Evolutionary conservation across 2,888 invertebrate species (phyloP), one percentile per base, ranked within the genome.

Genomic region (Euplexia lucipara): DNA sequence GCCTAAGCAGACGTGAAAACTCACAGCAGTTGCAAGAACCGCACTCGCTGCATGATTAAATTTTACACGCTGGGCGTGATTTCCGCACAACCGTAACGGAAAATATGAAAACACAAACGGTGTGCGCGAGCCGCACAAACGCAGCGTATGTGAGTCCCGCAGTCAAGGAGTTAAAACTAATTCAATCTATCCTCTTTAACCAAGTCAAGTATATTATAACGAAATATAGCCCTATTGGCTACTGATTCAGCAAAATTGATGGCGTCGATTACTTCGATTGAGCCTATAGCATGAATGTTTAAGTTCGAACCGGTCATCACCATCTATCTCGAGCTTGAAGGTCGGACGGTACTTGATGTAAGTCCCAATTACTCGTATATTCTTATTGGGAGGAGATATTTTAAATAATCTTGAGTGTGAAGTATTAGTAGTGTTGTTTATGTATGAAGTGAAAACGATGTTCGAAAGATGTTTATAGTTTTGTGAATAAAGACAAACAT

Each of bases 221-320:
- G 32, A 59, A 62, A 63, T 69, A 73, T 58, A 60, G 59, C 35
- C 32, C 22, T 45, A 58, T 74, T 74, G 66, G 60, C 51, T 80
- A 73, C 47, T 70, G 81, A 81, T 78, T 78, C 60, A 61, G 70
- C 45, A 56, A 70, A 73, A 83, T 83, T 75, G 81, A 81, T 81
- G 56, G 64, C 58, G 30, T 67, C 79, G 65, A 81, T 81, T 81
- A 81, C 75, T 54, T 75, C 75, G 81, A 81, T 83, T 79, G 83
- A 74, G 62, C 79, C 53, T 74, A 47, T 18, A 48, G 16, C 76
- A 62, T 83, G 72, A 76, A 83, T 83, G 69, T 76, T 81, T 78
- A 69, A 81, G 63, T 49, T 30, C 32, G 18, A 12, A 53, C 34
- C 39, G 79, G 69, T 72, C 81, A 83, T 76, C 79, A 83, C 70